Conservation (phyloP, 2,888 invertebrate species). For the Choreutis nemorana region DNA sequence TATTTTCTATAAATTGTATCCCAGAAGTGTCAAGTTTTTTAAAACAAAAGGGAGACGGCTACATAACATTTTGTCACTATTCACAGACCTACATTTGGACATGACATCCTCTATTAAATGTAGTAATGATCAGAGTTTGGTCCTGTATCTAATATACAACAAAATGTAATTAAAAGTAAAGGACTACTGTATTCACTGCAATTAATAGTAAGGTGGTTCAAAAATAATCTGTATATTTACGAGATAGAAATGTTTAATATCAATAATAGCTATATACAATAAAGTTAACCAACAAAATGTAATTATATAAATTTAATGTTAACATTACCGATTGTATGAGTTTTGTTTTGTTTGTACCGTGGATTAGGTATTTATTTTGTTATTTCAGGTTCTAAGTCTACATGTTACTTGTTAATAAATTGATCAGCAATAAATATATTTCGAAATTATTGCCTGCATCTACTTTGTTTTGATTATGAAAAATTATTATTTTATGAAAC, state of each 20-base stretch:
- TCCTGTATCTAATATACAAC: conserved; percentile 18
- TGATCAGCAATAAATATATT: conserved; percentile 59
- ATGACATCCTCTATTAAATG: too few relatives aligned
- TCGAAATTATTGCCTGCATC: conserved; percentile 38
- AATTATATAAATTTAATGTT: conserved; percentile 21
- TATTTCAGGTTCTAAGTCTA: conserved; percentile 59
- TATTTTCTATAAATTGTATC: too few relatives aligned
- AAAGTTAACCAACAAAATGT: conserved; percentile 14
- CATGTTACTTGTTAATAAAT: conserved; percentile 57
- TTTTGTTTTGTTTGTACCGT: conserved; percentile 37
- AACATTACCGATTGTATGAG: conserved; percentile 31
- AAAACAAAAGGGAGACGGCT: too few relatives aligned
- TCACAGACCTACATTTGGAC: too few relatives aligned
- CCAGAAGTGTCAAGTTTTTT: too few relatives aligned
- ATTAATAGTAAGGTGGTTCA: neutral
- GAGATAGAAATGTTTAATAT: conserved; percentile 20
- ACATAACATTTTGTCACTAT: too few relatives aligned
- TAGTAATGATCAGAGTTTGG: conserved; percentile 26
- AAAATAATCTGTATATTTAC: conserved; percentile 28
- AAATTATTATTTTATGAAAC: too few relatives aligned
- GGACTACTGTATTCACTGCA: conserved; percentile 21
- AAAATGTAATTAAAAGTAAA: conserved; percentile 20
- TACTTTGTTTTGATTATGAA: conserved; percentile 27
- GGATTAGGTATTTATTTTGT: conserved; percentile 65
- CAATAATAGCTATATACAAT: too few relatives aligned